Conservation (phyloP, 2,888 invertebrate genomes). For the Rhaphigaster nebulosa region DNA sequence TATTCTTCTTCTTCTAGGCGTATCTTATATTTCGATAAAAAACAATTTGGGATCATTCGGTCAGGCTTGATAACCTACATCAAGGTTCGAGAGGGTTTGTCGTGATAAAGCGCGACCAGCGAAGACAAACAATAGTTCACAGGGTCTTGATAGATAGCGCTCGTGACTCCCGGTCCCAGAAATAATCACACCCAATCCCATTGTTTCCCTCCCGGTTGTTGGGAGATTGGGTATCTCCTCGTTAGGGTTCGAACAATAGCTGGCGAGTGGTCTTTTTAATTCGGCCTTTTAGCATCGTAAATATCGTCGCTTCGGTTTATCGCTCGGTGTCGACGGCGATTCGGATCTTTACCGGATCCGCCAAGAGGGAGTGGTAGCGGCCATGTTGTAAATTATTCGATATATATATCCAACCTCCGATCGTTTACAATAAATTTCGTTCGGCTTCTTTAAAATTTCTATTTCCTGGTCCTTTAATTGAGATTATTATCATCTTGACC, state of each 20-base stretch:
- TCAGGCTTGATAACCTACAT: background rate
- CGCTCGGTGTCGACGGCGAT: background rate
- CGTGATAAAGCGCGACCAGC: background rate
- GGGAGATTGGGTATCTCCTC: background rate
- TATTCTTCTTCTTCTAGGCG: too few species aligned
- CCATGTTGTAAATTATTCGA: background rate
- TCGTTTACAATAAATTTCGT: background rate
- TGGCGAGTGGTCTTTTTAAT: slow-evolving; percentile 1
- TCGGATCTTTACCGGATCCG: background rate
- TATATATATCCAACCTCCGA: background rate
- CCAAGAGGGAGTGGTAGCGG: background rate
- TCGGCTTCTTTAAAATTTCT: background rate
- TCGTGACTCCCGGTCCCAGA: background rate
- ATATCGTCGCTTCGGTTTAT: background rate
- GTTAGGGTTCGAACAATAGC: background rate
- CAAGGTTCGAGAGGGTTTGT: background rate
- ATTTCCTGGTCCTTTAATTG: slow-evolving; percentile 14
- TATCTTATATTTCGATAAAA: too few species aligned
- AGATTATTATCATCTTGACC: background rate
- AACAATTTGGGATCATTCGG: background rate
- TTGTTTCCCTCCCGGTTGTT: background rate
- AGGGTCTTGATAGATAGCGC: slow-evolving; percentile 13
- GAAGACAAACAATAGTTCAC: slow-evolving; percentile 9
- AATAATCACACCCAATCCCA: slow-evolving; percentile 29
- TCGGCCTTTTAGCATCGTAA: slow-evolving; percentile 4